Conservation (phyloP, 2,888 invertebrate species). For the Anoncus sp. region DNA sequence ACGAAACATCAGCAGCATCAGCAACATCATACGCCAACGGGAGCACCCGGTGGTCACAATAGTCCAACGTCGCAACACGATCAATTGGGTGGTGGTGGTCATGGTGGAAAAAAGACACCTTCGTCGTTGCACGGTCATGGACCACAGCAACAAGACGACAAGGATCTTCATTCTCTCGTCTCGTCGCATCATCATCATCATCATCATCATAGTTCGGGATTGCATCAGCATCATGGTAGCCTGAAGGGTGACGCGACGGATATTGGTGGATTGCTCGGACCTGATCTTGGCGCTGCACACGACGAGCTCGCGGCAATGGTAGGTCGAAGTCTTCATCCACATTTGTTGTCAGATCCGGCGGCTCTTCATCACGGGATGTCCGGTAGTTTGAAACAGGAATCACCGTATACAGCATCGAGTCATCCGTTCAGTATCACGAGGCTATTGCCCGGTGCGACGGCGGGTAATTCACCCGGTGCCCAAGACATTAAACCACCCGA, state of each 20-base stretch:
- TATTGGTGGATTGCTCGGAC: constrained; percentile 79
- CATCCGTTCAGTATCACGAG: constrained; percentile 98
- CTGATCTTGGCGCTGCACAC: constrained; percentile 80
- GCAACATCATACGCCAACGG: constrained; percentile 80
- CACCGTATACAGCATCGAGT: constrained; percentile 91
- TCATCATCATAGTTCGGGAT: constrained; percentile 71
- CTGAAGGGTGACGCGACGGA: constrained; percentile 77
- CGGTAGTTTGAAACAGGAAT: constrained; percentile 91
- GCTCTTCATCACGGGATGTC: constrained; percentile 85
- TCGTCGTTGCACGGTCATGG: constrained; percentile 84
- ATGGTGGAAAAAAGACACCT: constrained; percentile 84
- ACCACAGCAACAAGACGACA: constrained; percentile 83
- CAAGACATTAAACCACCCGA: constrained; percentile 85
- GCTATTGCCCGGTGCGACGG: constrained; percentile 94
- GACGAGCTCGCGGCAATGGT: constrained; percentile 88
- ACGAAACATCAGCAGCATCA: constrained; percentile 87
- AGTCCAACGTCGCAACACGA: constrained; percentile 81
- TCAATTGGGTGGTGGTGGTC: constrained; percentile 75
- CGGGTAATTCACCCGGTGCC: constrained; percentile 83
- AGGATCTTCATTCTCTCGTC: constrained; percentile 88
- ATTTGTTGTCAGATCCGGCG: constrained; percentile 82
- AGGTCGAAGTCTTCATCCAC: constrained; percentile 87
- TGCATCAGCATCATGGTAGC: constrained; percentile 79
- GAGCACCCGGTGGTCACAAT: constrained; percentile 77
- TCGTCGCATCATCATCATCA: constrained; percentile 85